Conservation (phyloP, 2,888 invertebrate genomes). For the Leptinotarsa haldemani region DNA sequence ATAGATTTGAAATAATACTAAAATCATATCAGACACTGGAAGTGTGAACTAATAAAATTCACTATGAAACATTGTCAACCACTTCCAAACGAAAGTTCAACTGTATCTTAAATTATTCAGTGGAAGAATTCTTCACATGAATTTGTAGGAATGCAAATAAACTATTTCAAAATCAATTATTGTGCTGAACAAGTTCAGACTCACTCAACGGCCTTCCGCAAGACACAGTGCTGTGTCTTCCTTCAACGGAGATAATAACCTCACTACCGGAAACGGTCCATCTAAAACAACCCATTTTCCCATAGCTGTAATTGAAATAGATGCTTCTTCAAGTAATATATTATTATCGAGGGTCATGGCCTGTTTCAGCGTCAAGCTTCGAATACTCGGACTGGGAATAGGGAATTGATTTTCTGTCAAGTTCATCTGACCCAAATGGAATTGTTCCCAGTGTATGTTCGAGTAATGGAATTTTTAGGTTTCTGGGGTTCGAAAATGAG, state of each 20-base stretch:
- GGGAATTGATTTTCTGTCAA: constrained; percentile 13
- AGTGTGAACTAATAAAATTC: too few relatives aligned
- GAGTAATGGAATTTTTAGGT: background rate
- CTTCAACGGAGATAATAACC: background rate
- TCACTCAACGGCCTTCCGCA: background rate
- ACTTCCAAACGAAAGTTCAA: too few relatives aligned
- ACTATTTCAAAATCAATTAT: too few relatives aligned
- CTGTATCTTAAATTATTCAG: too few relatives aligned
- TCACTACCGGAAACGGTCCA: background rate
- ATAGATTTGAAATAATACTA: too few relatives aligned
- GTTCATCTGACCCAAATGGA: background rate
- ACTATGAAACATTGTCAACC: too few relatives aligned
- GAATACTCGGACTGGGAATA: background rate
- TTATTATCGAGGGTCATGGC: constrained; percentile 7
- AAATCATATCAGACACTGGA: too few relatives aligned
- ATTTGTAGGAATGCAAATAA: too few relatives aligned
- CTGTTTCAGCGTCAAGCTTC: constrained; percentile 7
- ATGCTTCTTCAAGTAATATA: background rate
- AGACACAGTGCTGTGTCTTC: background rate
- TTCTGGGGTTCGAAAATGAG: too few relatives aligned
- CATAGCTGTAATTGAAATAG: constrained; percentile 10
- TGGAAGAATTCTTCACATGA: too few relatives aligned
- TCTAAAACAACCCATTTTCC: background rate
- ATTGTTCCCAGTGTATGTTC: background rate
- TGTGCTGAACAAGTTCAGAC: too few relatives aligned